phyloP scores from a whole-genome alignment of 2,888 invertebrate species.

The Catocala nupta region DNA sequence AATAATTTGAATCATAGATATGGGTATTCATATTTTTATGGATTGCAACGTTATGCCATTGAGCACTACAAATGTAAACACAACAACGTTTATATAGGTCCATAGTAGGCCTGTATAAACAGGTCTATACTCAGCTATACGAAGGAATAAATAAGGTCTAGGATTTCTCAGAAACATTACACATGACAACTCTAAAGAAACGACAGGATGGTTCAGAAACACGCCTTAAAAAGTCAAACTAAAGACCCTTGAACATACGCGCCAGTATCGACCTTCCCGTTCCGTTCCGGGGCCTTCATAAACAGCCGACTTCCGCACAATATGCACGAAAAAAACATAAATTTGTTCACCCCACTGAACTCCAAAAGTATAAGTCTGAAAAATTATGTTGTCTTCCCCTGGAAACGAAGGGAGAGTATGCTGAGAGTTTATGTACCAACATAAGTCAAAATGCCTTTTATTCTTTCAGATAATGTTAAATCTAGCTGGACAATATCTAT shows the following conservation, averaged over 20 bases:
- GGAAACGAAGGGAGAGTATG: slow-evolving; percentile 6
- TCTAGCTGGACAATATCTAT: too few species aligned
- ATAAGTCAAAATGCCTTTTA: too few species aligned
- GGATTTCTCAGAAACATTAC: too few species aligned
- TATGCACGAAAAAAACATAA: slow-evolving; percentile 30
- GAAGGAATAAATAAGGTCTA: too few species aligned
- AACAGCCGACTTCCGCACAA: slow-evolving; percentile 21
- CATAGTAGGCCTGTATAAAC: too few species aligned
- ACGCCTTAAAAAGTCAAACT: not conserved
- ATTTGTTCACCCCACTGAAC: slow-evolving; percentile 28
- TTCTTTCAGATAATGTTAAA: too few species aligned
- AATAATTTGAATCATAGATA: too few species aligned
- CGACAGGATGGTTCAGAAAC: not conserved
- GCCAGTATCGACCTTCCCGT: slow-evolving; percentile 10
- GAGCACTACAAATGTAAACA: not conserved
- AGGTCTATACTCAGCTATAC: too few species aligned
- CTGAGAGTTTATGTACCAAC: not conserved
- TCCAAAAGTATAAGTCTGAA: slow-evolving; percentile 18
- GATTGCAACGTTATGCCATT: too few species aligned
- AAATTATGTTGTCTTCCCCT: slow-evolving; percentile 21
- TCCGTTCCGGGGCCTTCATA: slow-evolving; percentile 9
- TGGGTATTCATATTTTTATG: too few species aligned
- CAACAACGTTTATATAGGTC: too few species aligned
- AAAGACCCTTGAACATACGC: not conserved
- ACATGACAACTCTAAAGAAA: too few species aligned